Conservation (phyloP, 2,797 vertebrate genomes). For the Bryconaethiops microstoma region DNA sequence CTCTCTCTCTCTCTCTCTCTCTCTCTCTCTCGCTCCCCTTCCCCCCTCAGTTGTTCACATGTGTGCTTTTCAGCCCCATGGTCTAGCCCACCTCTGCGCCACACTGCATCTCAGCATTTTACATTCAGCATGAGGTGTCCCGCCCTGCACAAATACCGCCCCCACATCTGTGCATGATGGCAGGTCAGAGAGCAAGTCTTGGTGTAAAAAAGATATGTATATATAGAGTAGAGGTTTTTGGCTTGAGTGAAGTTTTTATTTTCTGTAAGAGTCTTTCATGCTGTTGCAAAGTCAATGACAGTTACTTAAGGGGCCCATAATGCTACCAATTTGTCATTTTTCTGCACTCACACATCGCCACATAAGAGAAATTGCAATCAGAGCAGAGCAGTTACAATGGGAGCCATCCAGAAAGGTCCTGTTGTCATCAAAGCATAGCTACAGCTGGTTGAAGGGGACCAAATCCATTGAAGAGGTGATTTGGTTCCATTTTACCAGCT, state of each 20-base stretch:
- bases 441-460: slow-evolving; percentile 99
- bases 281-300: neutral
- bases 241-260: slow-evolving; percentile 9
- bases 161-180: neutral
- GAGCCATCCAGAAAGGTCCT: slow-evolving; percentile 60
- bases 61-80: neutral
- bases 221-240: neutral
- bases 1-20: slow-evolving; percentile 27
- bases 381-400: neutral
- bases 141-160: neutral
- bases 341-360: neutral
- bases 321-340: neutral
- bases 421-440: slow-evolving; percentile 99
- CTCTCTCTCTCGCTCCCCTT: too few species aligned
- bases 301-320: neutral
- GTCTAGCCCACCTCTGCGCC: slow-evolving; percentile 2
- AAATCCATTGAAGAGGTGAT: slow-evolving; percentile 99
- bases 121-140: slow-evolving; percentile 6
- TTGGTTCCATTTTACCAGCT: slow-evolving; percentile 99
- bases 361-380: neutral
- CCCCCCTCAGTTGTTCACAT: neutral
- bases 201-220: neutral
- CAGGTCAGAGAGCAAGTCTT: neutral
- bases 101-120: slow-evolving; percentile 10
- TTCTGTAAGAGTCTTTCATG: neutral